phyloP scores from a whole-genome alignment of 1,140 invertebrate species.

The Caenorhabditis tropicalis region DNA sequence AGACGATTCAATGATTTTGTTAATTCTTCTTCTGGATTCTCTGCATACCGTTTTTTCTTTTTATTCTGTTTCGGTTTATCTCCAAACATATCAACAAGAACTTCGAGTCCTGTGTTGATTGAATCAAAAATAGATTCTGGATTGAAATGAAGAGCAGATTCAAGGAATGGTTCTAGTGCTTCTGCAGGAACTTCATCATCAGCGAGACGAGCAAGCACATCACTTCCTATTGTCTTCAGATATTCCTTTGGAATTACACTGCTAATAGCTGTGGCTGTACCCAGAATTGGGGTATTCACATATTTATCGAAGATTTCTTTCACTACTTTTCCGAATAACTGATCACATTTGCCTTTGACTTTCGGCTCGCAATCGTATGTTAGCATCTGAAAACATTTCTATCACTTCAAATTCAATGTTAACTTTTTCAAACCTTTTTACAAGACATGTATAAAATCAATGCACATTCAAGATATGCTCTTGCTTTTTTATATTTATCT shows the following conservation, averaged over 20 bases:
- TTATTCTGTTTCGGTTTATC: background rate
- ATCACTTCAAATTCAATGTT: background rate
- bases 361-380: background rate
- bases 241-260: background rate
- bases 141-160: constrained; percentile 13
- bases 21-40: background rate
- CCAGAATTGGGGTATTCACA: background rate
- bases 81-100: background rate
- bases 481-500: background rate
- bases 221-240: background rate
- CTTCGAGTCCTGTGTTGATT: background rate
- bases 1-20: background rate
- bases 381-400: background rate
- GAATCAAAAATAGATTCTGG: background rate
- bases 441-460: constrained; percentile 16
- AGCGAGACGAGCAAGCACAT: background rate
- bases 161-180: constrained; percentile 27
- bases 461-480: constrained; percentile 21
- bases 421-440: background rate
- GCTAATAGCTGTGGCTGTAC: constrained; percentile 5
- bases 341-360: background rate
- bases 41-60: background rate
- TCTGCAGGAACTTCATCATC: constrained; percentile 27
- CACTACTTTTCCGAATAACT: constrained; percentile 8
- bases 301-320: constrained; percentile 6